Evolutionary conservation across 2,888 invertebrate genomes (phyloP), one percentile per base, ranked within the genome.

Genomic region (Germaria angustata): DNA sequence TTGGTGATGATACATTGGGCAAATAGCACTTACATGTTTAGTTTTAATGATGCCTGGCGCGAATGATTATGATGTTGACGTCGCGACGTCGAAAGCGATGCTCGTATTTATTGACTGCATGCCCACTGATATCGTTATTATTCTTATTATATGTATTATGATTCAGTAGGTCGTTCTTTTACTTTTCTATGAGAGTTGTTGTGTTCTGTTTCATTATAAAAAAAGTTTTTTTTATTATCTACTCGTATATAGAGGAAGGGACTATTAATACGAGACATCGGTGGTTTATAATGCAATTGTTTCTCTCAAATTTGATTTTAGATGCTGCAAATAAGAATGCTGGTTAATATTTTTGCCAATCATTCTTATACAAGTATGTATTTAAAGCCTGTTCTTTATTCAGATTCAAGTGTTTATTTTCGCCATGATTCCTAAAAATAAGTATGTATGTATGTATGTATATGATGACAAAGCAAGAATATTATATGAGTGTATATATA

Each of bases 71-170:
- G 46, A 63, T 63, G 68, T 32, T 75, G 71, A 49, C 34, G 46
- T 46, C 34, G 51, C 34, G 46, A 57, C 34, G 51, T 49, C 59
- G 34, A 13, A 65, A 55, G 39, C 44, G 53, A 75, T 80, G 80
- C 46, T 68, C 49, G 75, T 68, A 53, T 61, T 72, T 22, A 59
- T 72, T 57, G 75, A 46, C 69, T 69, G 69, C 69, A 75, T 68
- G 61, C 66, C 69, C 49, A 65, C 76, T 76, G 76, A 75, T 71
- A 80, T 80, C 75, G 63, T 75, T 69, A 75, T 57, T 65, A 57
- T 79, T 69, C 69, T 68, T 59, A 73, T 68, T 77, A 73, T 73
- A n/a, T n/a, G n/a, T n/a, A 73, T 73, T 80, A 66, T 80, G 51
- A 73, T 73, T 72, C 66, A 73, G 72, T 80, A 51, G 49, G 49